Evolutionary conservation across 2,113 vertebrate genomes (phyloP).

Genomic region (Caranx melampygus): DNA sequence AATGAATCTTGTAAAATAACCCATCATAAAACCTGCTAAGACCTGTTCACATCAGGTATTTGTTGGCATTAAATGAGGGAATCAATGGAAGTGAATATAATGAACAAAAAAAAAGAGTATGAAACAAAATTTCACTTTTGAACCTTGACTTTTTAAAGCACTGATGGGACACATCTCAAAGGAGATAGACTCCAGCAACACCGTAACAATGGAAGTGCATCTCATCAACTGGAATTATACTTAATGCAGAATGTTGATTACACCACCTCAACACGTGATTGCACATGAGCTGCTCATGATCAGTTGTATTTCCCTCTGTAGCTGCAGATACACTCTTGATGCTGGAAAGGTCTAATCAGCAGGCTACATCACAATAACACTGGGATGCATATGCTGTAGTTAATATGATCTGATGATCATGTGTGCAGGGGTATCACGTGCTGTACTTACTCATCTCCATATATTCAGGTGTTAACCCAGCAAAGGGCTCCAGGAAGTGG

Average conservation of each 20-base stretch:
- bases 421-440: not conserved
- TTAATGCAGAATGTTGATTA: no score
- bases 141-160: not conserved
- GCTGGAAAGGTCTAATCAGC: no score
- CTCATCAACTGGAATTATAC: no score
- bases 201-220: not conserved
- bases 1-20: no score
- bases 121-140: not conserved
- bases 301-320: not conserved
- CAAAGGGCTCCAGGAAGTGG: conserved; percentile 94
- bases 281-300: not conserved
- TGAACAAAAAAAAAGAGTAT: no score
- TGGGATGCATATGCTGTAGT: not conserved
- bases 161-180: not conserved
- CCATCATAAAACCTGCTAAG: no score
- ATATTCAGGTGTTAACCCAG: conserved; percentile 96
- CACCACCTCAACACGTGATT: not conserved
- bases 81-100: no score
- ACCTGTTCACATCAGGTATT: no score
- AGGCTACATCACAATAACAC: not conserved
- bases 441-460: conserved; percentile 98
- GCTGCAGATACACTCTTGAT: not conserved
- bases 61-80: no score
- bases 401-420: not conserved
- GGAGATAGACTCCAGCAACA: not conserved